phyloP scores from a whole-genome alignment of 2,113 vertebrate genomes.

The Cichladusa arquata region DNA sequence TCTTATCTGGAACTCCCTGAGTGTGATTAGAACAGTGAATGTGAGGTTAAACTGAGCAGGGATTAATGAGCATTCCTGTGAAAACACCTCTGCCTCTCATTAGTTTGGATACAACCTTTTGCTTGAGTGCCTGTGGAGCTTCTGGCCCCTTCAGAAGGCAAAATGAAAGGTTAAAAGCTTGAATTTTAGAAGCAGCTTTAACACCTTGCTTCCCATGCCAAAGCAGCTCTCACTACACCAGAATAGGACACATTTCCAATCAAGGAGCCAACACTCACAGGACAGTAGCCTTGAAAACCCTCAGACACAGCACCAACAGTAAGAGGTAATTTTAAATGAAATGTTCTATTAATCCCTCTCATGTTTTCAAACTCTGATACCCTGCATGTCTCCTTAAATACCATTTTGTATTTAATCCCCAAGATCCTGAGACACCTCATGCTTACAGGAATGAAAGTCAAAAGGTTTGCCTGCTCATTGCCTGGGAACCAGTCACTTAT shows the following conservation, averaged over 20 bases:
- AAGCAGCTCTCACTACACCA: not conserved
- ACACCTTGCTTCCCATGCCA: not conserved
- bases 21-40: not conserved
- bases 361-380: not conserved
- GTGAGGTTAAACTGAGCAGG: not conserved
- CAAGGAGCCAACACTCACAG: not conserved
- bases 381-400: not conserved
- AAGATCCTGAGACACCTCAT: not conserved
- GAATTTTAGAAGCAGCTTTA: not conserved
- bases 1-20: not conserved
- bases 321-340: not conserved
- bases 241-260: fast-evolving
- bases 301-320: not conserved
- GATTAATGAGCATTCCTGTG: not conserved
- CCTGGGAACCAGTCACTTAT: not conserved
- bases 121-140: fast-evolving
- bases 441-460: not conserved
- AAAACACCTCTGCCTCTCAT: not conserved
- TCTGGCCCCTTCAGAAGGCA: not conserved
- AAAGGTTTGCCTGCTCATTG: not conserved
- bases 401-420: not conserved
- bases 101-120: not conserved
- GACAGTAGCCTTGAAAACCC: not conserved
- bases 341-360: not conserved
- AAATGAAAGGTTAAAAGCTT: not conserved